phyloP scores from a whole-genome alignment of 2,888 invertebrate genomes.

The Scaptomyza flava region DNA sequence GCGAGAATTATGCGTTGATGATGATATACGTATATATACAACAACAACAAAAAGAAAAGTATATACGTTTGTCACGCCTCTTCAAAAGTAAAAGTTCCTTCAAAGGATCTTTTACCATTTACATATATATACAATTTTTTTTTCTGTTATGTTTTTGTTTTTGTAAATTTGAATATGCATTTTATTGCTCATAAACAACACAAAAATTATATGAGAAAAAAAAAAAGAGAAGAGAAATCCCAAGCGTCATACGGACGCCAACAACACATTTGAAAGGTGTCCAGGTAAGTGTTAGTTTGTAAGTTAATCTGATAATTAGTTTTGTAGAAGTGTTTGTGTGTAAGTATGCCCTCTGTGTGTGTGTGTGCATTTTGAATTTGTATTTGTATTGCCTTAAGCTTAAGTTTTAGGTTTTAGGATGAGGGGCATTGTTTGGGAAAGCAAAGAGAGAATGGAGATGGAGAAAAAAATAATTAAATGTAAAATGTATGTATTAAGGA shows the following conservation, averaged over 20 bases:
- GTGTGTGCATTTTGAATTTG: constrained; percentile 19
- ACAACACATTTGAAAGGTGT: constrained; percentile 23
- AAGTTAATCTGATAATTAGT: constrained; percentile 71
- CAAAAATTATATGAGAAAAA: constrained; percentile 3
- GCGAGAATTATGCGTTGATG: constrained; percentile 73
- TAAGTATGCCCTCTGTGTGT: constrained; percentile 48
- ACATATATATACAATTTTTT: constrained; percentile 3
- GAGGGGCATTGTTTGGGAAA: too few species aligned
- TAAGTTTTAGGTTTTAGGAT: constrained; percentile 56
- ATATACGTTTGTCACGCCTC: constrained; percentile 23
- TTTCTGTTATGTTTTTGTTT: constrained; percentile 55
- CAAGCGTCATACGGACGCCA: constrained; percentile 56
- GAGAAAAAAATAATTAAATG: constrained; percentile 22
- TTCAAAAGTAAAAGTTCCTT: constrained; percentile 9
- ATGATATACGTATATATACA: constrained; percentile 39
- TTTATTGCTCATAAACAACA: constrained; percentile 46
- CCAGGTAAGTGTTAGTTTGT: constrained; percentile 67
- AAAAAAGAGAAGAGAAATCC: constrained; percentile 26
- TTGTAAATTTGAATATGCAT: constrained; percentile 69
- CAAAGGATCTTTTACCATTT: constrained; percentile 30
- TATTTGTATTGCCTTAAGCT: constrained; percentile 39
- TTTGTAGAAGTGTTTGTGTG: constrained; percentile 55
- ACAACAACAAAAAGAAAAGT: background rate
- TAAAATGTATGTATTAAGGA: constrained; percentile 36
- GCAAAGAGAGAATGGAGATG: constrained; percentile 34